Evolutionary conservation across 2,113 vertebrate species (phyloP).

Genomic region (Labrus mixtus): DNA sequence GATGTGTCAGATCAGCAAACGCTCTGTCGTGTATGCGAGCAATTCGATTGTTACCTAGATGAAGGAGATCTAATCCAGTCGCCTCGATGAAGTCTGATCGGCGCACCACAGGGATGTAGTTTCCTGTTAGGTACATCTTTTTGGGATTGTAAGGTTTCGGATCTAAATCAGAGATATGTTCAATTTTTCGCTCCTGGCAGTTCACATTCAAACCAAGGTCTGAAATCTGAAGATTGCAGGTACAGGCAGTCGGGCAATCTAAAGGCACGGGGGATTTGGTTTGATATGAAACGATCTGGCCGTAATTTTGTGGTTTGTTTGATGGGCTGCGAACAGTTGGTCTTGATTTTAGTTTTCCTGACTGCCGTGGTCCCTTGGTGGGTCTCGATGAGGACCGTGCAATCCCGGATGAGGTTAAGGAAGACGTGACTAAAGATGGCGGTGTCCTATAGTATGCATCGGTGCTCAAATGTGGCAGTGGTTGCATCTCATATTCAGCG

Average conservation of each 20-base stretch:
- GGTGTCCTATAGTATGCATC: slow-evolving; percentile 92
- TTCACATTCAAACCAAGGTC: slow-evolving; percentile 98
- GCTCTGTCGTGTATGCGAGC: slow-evolving; percentile 90
- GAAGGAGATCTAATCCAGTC: slow-evolving; percentile 93
- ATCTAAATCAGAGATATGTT: slow-evolving; percentile 92
- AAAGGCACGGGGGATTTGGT: slow-evolving; percentile 99
- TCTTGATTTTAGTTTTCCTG: slow-evolving; percentile 91
- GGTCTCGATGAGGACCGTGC: slow-evolving; percentile 90
- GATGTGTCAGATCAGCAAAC: slow-evolving; percentile 91
- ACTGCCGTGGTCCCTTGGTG: slow-evolving; percentile 93
- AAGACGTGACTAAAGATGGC: slow-evolving; percentile 87
- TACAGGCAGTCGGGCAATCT: slow-evolving; percentile 95
- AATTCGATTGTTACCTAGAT: slow-evolving; percentile 96
- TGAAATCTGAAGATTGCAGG: slow-evolving; percentile 97
- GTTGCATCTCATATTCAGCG: slow-evolving; percentile 94
- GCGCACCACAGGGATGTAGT: slow-evolving; percentile 91
- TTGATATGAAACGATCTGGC: slow-evolving; percentile 95
- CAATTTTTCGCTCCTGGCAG: slow-evolving; percentile 97
- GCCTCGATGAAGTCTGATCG: slow-evolving; percentile 93
- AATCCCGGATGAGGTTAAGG: slow-evolving; percentile 92
- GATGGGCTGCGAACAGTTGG: slow-evolving; percentile 89
- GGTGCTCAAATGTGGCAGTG: slow-evolving; percentile 89
- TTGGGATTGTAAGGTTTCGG: slow-evolving; percentile 99
- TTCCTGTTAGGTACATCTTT: slow-evolving; percentile 98
- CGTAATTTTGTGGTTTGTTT: slow-evolving; percentile 92